Base-by-base conservation (phyloP, 2,797 vertebrate genomes). In the Tauraco hartlaubi region DNA sequence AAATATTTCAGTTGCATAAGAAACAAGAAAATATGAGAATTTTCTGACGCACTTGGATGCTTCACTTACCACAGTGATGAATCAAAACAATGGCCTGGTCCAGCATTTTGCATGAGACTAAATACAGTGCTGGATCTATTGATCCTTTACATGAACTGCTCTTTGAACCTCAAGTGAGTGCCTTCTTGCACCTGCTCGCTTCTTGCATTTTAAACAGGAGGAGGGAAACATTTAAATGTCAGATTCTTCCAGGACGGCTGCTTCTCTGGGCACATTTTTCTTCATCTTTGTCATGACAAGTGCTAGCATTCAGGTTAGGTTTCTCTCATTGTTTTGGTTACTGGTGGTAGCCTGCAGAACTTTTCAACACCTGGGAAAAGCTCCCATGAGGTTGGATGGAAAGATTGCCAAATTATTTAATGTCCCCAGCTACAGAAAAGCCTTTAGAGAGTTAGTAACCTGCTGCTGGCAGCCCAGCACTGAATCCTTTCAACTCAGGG, bases 1-100 rank as follows among this genome's bases (percentile, higher is more conserved):
- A 94, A 95, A 63, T 71, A 81, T 74, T 86, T 91, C 28, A 9
- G n/a, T 90, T 90, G 66, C 9, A 41, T 10, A 85, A 76, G 87
- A 78, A 93, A 89, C 54, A 82, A 71, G 87, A 72, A 94, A 94
- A 78, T 55, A 90, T 0, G 2, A 73, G 52, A 85, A 84, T 63
- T 91, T 83, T 77, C 85, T 91, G 90, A 90, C 79, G 78, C 79
- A 52, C 73, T 94, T 84, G 66, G 82, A 84, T 94, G 78, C 79
- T 83, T 90, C 73, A 25, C 64, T 94, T 83, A 80, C 35, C 62
- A 73, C 51, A 8, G 26, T 31, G 68, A 93, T 96, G 64, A 91
- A 96, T 96, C 75, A 80, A 91, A 93, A 83, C 92, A 94, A 96
- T 91, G 94, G 79, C 87, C 76, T 73, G 82, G 79, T 52, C 87